Base-by-base conservation (phyloP, 2,888 invertebrate genomes). In the Diaperis boleti region DNA sequence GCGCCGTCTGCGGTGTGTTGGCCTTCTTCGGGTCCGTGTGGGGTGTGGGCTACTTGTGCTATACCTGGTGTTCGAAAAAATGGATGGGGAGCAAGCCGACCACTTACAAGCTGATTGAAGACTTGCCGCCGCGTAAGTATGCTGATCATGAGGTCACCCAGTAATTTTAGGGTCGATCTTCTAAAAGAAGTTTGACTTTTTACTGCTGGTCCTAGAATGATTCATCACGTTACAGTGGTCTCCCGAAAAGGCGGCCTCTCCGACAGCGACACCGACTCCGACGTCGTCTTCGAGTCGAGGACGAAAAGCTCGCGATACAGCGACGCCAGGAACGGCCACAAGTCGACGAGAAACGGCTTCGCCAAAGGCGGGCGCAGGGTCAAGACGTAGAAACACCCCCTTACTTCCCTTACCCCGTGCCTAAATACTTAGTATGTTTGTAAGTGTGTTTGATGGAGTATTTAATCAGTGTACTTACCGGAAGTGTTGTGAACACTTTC, bases 181-280 rank as follows among this genome's bases (percentile, higher is more conserved):
- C n/a, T n/a, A n/a, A n/a, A n/a, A n/a, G n/a, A n/a, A n/a, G 6
- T 20, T 20, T 20, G 20, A 20, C 20, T 20, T 20, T 4, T 20
- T 20, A 20, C 20, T 3, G 4, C 6, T 6, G 6, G 20, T 20
- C 20, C 20, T 4, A 20, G 6, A 3, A 3, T 6, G n/a, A 26
- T 8, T 26, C 1, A 3, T 26, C 74, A 20, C 20, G 78, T 82
- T 83, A 26, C 81, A 90, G 90, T 88, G 79, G 82, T 84, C 18
- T 82, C 82, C 66, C 85, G 86, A 71, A 87, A 89, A 79, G 83
- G 89, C 57, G 89, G 87, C 52, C 75, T 89, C 56, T 87, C 92
- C 0, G 94, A 94, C 74, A 88, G 90, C 0, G 94, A 94, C 69
- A 92, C 92, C 0, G 94, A 94, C 72, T 94, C 93, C 0, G 93